Evolutionary conservation across 2,797 vertebrate genomes (phyloP), one percentile per base, ranked within the genome.

Genomic region (Enteromius unitaeniatus): DNA sequence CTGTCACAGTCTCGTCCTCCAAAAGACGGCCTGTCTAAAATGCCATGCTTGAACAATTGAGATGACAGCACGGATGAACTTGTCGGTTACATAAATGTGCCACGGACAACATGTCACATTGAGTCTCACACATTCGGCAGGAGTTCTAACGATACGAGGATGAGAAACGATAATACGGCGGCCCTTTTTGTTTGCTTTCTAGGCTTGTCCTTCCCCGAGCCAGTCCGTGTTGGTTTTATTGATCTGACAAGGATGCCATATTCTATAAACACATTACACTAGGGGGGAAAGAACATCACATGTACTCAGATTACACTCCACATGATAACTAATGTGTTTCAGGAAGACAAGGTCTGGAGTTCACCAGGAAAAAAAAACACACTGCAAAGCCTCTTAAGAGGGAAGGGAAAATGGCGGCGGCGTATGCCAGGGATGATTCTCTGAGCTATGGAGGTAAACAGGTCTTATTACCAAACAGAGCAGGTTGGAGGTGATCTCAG

Each of bases 201-300:
- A 79, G 86, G 84, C 85, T 81, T 84, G 84, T 79, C 79, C 68
- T n/a, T 75, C 75, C 62, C 79, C 0, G 62, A 84, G 82, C 72
- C 55, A 77, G 64, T 15, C 51, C 21, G 51, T 82, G 79, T 84
- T 80, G 64, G 58, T 83, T 73, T 81, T 87, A 89, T 91, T 87
- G 87, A 88, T 88, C 83, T 90, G 90, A 89, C 86, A 90, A 85
- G 72, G 72, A 82, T 89, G 90, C 87, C 88, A 73, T 79, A 81
- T 86, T 87, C 86, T 86, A 88, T 91, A 86, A 90, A 89, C 86
- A 88, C 79, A 89, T 73, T 85, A 84, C 70, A 73, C 73, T 47
- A 80, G 70, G 64, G 84, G 69, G 70, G 74, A 81, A 80, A 83
- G 58, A 68, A 86, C 74, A 67, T 76, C 77, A 70, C 40, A 79